Evolutionary conservation across 2,888 invertebrate genomes (phyloP), one percentile per base, ranked within the genome.

Genomic region (Choreutis nemorana): DNA sequence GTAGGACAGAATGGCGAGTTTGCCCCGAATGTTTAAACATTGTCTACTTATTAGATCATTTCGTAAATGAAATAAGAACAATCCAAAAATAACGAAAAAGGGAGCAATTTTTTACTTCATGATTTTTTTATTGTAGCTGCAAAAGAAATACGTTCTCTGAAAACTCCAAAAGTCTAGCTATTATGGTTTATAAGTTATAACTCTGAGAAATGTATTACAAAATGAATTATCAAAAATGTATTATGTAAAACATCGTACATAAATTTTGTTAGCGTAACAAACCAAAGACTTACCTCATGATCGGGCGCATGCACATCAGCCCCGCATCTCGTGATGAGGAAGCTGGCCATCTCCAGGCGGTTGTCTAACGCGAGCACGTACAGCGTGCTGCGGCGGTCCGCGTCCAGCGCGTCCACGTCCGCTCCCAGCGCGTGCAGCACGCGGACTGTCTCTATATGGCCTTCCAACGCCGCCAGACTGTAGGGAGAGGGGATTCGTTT

Each of bases 321-420:
- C 9, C 79, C 81, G 20, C 89, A 89, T 46, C 88, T 84, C 35
- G 89, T 83, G 32, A 96, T 64, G 38, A 96, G 77, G 63, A 87
- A 90, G 39, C 89, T 84, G 24, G 91, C 91, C 87, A 92, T 91
- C 8, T 89, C 87, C 39, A 91, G 65, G 37, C 93, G 81, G 68
- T 93, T 93, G 68, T 94, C 94, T 40, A 94, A 71, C 3, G 96
- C 94, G 29, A 97, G 79, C 30, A 96, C 91, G 62, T 97, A 97
- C 14, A 97, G 80, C 0, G 95, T 94, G 48, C 93, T 93, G 26
- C 97, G 82, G 0, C 94, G 90, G 65, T 97, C 97, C 0, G 95
- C 93, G 70, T 97, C 97, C 52, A 90, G 85, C 22, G 92, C 89
- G 65, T 95, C 91, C 2, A 90, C 85, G 65, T 94, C 93, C 4